Evolutionary conservation across 2,888 invertebrate species (phyloP).

Genomic region (Eupeodes latifasciatus): DNA sequence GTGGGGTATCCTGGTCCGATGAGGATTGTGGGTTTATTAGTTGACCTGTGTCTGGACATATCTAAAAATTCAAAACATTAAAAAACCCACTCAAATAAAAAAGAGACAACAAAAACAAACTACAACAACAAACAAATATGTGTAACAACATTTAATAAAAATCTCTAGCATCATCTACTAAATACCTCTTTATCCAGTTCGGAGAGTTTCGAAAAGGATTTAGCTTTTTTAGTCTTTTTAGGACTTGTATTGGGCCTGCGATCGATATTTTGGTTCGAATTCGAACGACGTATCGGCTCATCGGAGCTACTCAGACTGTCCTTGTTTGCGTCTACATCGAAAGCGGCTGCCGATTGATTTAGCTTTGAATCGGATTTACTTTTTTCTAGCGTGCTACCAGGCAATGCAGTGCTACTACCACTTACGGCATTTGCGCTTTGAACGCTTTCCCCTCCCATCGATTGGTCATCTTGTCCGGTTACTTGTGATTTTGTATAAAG

Average conservation of each 20-base stretch:
- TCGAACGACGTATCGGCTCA: constrained; percentile 85
- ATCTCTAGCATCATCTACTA: constrained; percentile 26
- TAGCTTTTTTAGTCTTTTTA: constrained; percentile 85
- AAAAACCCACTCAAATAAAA: background rate
- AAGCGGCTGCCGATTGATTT: constrained; percentile 81
- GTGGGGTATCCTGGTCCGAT: constrained; percentile 83
- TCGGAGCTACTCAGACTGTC: constrained; percentile 77
- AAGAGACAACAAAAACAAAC: background rate
- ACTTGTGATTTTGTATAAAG: constrained; percentile 77
- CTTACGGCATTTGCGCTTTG: constrained; percentile 75
- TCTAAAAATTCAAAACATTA: constrained; percentile 78
- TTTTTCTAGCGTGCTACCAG: constrained; percentile 85
- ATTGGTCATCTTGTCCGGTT: constrained; percentile 58
- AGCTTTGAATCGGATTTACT: constrained; percentile 89
- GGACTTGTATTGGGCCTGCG: constrained; percentile 81
- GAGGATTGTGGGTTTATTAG: constrained; percentile 81
- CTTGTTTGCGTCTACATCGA: constrained; percentile 63
- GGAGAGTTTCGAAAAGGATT: constrained; percentile 86
- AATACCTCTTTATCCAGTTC: constrained; percentile 85
- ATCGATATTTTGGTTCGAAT: constrained; percentile 85
- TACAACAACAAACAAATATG: constrained; percentile 12
- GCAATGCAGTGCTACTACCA: constrained; percentile 78
- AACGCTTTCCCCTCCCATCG: constrained; percentile 63
- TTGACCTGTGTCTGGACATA: constrained; percentile 82
- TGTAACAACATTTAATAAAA: constrained; percentile 1